Evolutionary conservation across 2,888 invertebrate species (phyloP).

Genomic region (Eubasilissa splendida): DNA sequence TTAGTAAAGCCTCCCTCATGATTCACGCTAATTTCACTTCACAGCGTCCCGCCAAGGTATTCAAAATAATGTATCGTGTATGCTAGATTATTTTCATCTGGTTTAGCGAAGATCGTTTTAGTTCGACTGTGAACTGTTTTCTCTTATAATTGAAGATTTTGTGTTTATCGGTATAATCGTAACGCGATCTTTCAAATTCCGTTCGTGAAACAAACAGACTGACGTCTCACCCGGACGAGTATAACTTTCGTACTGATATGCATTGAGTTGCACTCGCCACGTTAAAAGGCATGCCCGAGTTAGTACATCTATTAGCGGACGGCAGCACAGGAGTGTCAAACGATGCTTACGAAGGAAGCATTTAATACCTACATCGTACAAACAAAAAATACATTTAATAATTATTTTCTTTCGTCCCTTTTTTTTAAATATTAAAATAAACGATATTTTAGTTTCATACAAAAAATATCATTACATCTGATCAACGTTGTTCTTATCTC

Average conservation of each 20-base stretch:
- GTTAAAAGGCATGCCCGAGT: neutral
- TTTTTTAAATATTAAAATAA: no score
- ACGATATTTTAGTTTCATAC: no score
- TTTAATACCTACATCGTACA: no score
- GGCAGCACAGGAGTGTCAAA: neutral
- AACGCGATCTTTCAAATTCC: slow-evolving; percentile 13
- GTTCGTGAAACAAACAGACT: neutral
- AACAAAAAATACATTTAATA: no score
- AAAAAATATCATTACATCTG: no score
- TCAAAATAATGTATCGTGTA: neutral
- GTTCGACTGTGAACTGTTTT: slow-evolving; percentile 22
- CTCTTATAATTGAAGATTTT: neutral
- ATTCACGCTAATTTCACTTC: slow-evolving; percentile 38
- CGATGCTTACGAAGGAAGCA: no score
- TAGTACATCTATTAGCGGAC: slow-evolving; percentile 37
- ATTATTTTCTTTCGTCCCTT: no score
- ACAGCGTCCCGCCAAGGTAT: slow-evolving; percentile 1
- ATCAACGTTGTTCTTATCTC: no score
- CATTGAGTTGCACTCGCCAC: slow-evolving; percentile 39
- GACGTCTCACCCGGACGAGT: slow-evolving; percentile 36
- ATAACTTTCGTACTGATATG: slow-evolving; percentile 52
- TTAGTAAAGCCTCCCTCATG: slow-evolving; percentile 25
- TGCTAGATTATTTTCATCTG: no score
- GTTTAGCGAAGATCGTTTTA: neutral
- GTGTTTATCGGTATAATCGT: neutral